A percentile compares a stretch with the other conserved stretches of the same genome.
Evolutionary conservation across 2,113 vertebrate genomes (phyloP).

Genomic region (Erythrocercus mccallii): DNA sequence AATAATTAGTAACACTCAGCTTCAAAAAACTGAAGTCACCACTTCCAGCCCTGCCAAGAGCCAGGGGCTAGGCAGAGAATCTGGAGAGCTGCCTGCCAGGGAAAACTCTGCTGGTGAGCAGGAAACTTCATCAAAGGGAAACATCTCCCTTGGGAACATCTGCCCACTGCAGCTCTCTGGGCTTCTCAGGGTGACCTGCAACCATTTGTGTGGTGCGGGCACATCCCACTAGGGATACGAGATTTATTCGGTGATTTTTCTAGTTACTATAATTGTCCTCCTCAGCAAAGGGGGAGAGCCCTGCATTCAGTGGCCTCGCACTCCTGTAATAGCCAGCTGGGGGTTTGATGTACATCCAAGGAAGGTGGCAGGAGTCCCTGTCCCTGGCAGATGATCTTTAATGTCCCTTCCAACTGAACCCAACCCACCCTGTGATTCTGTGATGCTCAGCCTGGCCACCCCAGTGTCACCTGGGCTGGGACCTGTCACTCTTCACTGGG

Average conservation of each 20-base stretch:
- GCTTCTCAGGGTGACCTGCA: neutral
- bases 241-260: neutral
- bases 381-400: no score
- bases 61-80: neutral
- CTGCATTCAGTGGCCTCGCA: fast-evolving
- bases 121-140: neutral
- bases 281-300: neutral
- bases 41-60: neutral
- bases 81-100: neutral
- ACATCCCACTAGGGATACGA: neutral
- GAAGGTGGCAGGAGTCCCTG: neutral
- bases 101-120: neutral
- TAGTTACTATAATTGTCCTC: neutral
- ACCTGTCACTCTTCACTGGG: neutral
- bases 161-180: neutral
- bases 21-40: neutral
- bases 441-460: neutral
- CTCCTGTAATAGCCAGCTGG: fast-evolving
- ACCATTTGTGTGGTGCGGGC: fast-evolving
- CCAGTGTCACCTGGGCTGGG: neutral
- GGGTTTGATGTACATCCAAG: neutral
- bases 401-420: neutral
- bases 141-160: neutral
- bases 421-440: neutral
- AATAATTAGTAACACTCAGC: constrained; percentile 28